Evolutionary conservation across 1,140 invertebrate genomes (phyloP).

Genomic region (Chrysoperla carnea): DNA sequence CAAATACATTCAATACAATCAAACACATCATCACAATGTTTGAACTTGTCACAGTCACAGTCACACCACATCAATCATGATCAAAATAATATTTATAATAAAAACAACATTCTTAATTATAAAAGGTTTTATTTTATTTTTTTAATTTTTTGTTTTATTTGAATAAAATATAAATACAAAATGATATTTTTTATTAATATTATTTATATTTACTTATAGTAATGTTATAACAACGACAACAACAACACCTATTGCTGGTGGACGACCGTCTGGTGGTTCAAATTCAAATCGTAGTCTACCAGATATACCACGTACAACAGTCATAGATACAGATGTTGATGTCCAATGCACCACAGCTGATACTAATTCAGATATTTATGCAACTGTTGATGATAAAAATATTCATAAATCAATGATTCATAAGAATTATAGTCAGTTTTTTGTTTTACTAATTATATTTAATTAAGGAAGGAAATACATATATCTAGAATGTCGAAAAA

Average conservation of each 20-base stretch:
- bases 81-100: conserved; percentile 1
- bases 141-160: conserved; percentile 1
- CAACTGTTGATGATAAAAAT: conserved; percentile 41
- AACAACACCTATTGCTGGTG: not conserved
- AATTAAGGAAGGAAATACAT: conserved; percentile 2
- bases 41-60: conserved; percentile 10
- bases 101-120: not conserved
- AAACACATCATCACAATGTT: conserved; percentile 2
- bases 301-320: conserved; percentile 37
- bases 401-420: conserved; percentile 7
- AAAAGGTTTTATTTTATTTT: not conserved
- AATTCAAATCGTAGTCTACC: conserved; percentile 43
- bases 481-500: not conserved
- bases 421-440: not conserved
- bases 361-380: conserved; percentile 44
- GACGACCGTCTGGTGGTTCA: conserved; percentile 8
- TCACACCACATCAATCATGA: conserved; percentile 15
- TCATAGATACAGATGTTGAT: conserved; percentile 23
- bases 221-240: conserved; percentile 10
- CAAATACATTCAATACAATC: conserved; percentile 14
- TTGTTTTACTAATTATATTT: conserved; percentile 1
- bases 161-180: not conserved
- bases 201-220: not conserved
- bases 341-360: conserved; percentile 29
- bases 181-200: not conserved